Percentiles rank a stretch among this genome's conserved stretches.
Conservation (phyloP, 1,140 invertebrate genomes). For the Panulirus ornatus region DNA sequence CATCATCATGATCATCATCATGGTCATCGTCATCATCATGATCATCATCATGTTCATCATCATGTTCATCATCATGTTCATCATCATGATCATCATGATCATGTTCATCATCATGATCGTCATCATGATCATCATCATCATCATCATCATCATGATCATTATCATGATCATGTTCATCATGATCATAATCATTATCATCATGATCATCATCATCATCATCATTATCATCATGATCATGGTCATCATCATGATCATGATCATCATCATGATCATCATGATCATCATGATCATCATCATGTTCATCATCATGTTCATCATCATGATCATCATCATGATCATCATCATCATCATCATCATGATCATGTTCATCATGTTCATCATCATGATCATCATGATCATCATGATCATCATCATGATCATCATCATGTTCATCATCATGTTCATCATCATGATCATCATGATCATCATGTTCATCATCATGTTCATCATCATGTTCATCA, state of each 20-base stretch:
- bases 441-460: background rate
- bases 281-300: background rate
- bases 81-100: background rate
- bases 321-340: background rate
- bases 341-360: background rate
- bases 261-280: background rate
- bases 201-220: background rate
- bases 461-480: background rate
- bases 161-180: background rate
- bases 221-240: background rate
- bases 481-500: background rate
- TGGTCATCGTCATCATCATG: background rate
- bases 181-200: background rate
- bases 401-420: background rate
- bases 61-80: background rate
- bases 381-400: slow-evolving; percentile 2
- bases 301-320: background rate
- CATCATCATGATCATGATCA: background rate
- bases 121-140: background rate
- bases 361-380: background rate
- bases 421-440: background rate
- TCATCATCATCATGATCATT: background rate
- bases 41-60: background rate
- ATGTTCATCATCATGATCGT: background rate
- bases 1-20: background rate